These are phyloP conservation scores for Cephalopholis sonnerati DNA, from an alignment of 2,113 vertebrate species.

Conservation along the genomic window DNA sequence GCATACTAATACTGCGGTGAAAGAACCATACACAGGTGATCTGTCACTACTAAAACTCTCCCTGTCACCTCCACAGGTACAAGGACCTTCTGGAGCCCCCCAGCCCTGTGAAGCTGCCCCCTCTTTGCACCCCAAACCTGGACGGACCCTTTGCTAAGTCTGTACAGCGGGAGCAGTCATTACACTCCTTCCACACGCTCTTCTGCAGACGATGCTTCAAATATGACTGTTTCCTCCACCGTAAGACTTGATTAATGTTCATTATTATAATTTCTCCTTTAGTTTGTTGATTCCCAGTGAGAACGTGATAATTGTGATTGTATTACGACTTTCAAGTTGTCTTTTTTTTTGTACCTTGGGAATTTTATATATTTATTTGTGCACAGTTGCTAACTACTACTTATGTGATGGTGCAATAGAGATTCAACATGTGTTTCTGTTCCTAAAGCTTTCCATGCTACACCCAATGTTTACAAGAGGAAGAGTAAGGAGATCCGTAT, in stretches of 20 bases:
- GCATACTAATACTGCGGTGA: not conserved
- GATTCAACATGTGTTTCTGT: conserved; percentile 57
- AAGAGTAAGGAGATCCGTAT: conserved; percentile 97
- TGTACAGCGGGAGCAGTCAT: conserved; percentile 95
- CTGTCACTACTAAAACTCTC: not conserved
- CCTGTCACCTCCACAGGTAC: conserved; percentile 86
- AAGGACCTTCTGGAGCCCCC: conserved; percentile 93
- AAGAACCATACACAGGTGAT: not conserved
- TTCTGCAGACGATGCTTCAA: conserved; percentile 99
- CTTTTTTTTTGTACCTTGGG: not conserved
- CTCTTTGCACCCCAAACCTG: conserved; percentile 97
- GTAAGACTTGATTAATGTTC: conserved; percentile 77
- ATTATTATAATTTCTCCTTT: not conserved
- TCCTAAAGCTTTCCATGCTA: conserved; percentile 93
- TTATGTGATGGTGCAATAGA: not conserved
- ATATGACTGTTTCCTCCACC: conserved; percentile 98
- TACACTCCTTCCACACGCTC: conserved; percentile 98
- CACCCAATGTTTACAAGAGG: conserved; percentile 97
- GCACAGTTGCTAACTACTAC: not conserved
- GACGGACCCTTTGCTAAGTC: conserved; percentile 96
- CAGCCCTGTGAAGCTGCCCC: conserved; percentile 90
- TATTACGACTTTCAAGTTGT: too few species aligned
- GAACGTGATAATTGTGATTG: not conserved
- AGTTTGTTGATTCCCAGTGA: not conserved
- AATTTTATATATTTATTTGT: not conserved